Base-by-base conservation (phyloP, 2,797 vertebrate species). In the Potorous gilbertii region DNA sequence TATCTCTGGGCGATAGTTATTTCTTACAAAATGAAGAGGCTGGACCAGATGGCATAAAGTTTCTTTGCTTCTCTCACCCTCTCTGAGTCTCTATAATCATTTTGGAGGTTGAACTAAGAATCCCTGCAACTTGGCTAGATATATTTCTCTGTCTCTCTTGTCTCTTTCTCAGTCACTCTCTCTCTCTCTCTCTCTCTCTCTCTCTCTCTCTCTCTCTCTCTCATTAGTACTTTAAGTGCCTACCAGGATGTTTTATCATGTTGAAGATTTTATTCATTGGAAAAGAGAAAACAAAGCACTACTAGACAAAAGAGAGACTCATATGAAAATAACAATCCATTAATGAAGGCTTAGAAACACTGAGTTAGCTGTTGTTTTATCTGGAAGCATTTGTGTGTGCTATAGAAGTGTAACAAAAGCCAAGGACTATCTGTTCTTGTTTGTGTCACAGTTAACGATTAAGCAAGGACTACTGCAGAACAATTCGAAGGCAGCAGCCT, bases 151-250 rank as follows among this genome's bases (percentile, higher is more conserved):
- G 4, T 66, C 95, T 95, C 57, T 13, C 11, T 14, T 12, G 5
- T 14, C 59, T 62, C 29, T 31, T 13, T n/a, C 62, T 31, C 10
- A n/a, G n/a, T 31, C 29, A 13, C 29, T 59, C 10, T 13, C 0
- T 31, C 57, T 59, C 0, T 31, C 10, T 31, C 29, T 31, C 29
- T 59, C 10, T 13, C 0, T 31, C 57, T 59, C 0, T 31, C 28
- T 3, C 0, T 31, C 12, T 34, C 12, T 13, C 59, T 14, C 59
- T 28, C 5, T 66, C n/a, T 24, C 95, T 96, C 92, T 89, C 87
- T 98, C 95, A 98, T 97, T 97, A 97, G 93, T 59, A 90, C 92
- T 31, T 93, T 95, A 97, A 97, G 92, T 92, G 96, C 95, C 96
- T 92, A 96, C 93, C 93, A 56, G 93, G 95, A 95, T 93, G 93